Base-by-base conservation (phyloP, 2,888 invertebrate species). In the Syrphus vitripennis region DNA sequence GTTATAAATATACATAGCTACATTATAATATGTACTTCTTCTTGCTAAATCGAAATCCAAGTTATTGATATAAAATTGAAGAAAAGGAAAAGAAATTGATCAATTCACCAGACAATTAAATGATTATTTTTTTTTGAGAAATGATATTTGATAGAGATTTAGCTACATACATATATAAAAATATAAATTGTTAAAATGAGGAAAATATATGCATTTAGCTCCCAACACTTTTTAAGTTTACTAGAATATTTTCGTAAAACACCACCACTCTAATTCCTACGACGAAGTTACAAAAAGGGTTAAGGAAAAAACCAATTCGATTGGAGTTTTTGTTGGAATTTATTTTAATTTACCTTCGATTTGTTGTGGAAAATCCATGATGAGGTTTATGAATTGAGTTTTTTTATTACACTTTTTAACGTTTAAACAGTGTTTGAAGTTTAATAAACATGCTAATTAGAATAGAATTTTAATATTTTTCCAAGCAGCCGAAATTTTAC, bases 341-440 rank as follows among this genome's bases (percentile, higher is more conserved):
- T 50, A 50, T 37, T 14, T 40, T 3, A 24, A n/a, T 59, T 86
- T 89, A 91, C 91, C 91, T 91, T 91, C 90, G 55, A 91, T 89
- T 90, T 91, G 91, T 81, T 91, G 91, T 14, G 90, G 90, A 87
- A 91, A 91, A 88, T 91, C 91, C 91, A 91, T 91, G 71, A 65
- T 89, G 9, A 14, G 7, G 9, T 24, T 61, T 12, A 2, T 57
- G 16, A 26, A n/a, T 19, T 45, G 26, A 34, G 45, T 50, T 61
- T 16, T 45, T 0, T 71, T 59, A 40, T 42, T 74, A 37, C 21
- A 74, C 45, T 45, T 29, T 79, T 59, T 7, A 59, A 9, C 16
- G 37, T n/a, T 42, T 67, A 40, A 31, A 16, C 9, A 21, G 6
- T n/a, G 21, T 45, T 40, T 24, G 5, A 45, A 40, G 65, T 57